These are phyloP conservation scores for Chaetorhynchus papuensis DNA, from an alignment of 2,113 vertebrate species.

Conservation along the genomic window DNA sequence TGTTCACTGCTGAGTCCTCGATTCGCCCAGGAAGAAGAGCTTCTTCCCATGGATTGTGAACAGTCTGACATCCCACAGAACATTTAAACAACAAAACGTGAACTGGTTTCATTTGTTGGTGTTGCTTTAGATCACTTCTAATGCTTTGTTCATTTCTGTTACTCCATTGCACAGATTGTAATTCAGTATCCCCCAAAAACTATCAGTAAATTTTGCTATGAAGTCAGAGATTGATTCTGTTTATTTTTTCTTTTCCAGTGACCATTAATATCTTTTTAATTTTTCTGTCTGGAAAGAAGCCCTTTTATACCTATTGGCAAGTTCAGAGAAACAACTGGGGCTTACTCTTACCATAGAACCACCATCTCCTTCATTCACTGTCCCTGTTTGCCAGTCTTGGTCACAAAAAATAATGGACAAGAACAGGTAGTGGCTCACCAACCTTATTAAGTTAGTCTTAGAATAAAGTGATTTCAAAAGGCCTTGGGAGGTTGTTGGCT, in stretches of 20 bases:
- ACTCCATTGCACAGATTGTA: neutral
- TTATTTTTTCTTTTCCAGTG: neutral
- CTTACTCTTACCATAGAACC: neutral
- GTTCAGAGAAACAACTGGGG: neutral
- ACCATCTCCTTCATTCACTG: neutral
- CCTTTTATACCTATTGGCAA: neutral
- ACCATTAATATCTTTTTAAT: neutral
- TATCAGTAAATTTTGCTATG: neutral
- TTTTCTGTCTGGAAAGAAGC: neutral
- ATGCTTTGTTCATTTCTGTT: neutral
- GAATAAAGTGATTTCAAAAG: neutral
- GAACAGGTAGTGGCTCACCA: neutral
- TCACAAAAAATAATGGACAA: neutral
- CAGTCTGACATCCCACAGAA: neutral
- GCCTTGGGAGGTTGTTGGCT: neutral
- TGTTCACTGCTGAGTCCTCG: fast-evolving
- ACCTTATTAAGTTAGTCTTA: neutral
- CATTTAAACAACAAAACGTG: neutral
- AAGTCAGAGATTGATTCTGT: neutral
- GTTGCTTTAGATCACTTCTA: neutral
- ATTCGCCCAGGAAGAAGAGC: neutral
- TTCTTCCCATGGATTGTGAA: neutral
- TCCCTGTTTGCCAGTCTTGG: neutral
- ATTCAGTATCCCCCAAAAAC: neutral
- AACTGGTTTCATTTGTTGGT: neutral